Percentiles rank a stretch among this genome's conserved stretches.
Evolutionary conservation across 2,888 invertebrate genomes (phyloP).

Genomic region (Lasioglossum malachurum): DNA sequence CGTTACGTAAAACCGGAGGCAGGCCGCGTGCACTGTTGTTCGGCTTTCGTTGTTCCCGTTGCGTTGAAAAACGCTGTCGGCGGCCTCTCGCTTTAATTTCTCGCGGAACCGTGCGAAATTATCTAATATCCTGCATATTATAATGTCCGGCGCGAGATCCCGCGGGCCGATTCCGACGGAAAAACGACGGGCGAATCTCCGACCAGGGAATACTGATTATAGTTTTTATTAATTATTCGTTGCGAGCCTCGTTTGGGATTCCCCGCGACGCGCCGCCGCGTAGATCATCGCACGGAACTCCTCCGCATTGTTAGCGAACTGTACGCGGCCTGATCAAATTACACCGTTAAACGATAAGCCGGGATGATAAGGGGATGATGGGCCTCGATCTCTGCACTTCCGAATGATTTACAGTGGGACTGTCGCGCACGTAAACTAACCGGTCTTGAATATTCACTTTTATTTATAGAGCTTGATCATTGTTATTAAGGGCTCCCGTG

Average conservation of each 20-base stretch:
- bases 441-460: not conserved
- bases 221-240: not conserved
- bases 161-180: slow-evolving; percentile 23
- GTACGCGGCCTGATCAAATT: not conserved
- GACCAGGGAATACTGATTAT: not conserved
- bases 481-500: no score
- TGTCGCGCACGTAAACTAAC: not conserved
- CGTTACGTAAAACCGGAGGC: slow-evolving; percentile 33
- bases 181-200: slow-evolving; percentile 3
- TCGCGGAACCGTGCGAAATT: slow-evolving; percentile 56
- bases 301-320: not conserved
- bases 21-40: not conserved
- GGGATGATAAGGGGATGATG: not conserved
- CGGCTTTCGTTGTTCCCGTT: slow-evolving; percentile 14
- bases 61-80: not conserved
- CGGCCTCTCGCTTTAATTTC: slow-evolving; percentile 30
- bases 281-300: not conserved
- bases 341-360: not conserved
- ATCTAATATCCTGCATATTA: slow-evolving; percentile 55
- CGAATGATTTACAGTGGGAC: slow-evolving; percentile 1
- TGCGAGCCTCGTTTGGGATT: not conserved
- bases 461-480: no score
- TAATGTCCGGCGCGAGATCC: slow-evolving; percentile 47
- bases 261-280: not conserved
- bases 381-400: not conserved